Percentiles rank a stretch among this genome's conserved stretches.
phyloP scores from a whole-genome alignment of 2,113 vertebrate genomes.

The Melospiza georgiana region DNA sequence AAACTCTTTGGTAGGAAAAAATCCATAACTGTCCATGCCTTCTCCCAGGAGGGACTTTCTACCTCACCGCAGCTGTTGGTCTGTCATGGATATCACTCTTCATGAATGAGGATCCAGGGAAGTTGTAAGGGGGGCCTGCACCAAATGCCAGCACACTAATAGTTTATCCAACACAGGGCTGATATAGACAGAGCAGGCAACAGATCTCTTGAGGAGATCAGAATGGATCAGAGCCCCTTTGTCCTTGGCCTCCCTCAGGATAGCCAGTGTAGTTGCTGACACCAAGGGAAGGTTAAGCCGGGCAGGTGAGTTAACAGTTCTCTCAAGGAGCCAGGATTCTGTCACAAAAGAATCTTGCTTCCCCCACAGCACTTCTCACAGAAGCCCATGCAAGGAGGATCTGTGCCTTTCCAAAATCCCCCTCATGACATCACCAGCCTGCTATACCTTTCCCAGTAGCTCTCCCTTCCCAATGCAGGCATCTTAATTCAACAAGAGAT shows the following conservation, averaged over 20 bases:
- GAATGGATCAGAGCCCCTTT: neutral
- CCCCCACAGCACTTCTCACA: neutral
- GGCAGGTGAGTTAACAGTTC: neutral
- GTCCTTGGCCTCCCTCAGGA: neutral
- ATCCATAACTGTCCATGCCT: accelerated
- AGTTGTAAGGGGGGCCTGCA: neutral
- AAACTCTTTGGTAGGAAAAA: neutral
- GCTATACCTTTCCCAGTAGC: neutral
- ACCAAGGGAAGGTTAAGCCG: neutral
- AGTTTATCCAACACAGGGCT: neutral
- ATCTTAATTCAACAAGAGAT: neutral
- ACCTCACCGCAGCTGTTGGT: neutral
- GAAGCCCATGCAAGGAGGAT: neutral
- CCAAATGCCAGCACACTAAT: neutral
- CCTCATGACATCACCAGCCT: neutral
- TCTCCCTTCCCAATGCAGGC: neutral
- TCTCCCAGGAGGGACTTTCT: neutral
- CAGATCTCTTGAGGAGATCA: neutral
- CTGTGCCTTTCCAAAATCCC: neutral
- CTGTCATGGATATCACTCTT: neutral
- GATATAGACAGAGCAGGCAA: neutral
- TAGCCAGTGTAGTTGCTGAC: neutral
- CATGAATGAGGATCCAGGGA: neutral
- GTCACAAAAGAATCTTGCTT: neutral
- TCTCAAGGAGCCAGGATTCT: accelerated